Percentiles rank a stretch among this genome's conserved stretches.
Conservation (phyloP, 2,113 vertebrate genomes). For the Protobothrops flavoviridis region DNA sequence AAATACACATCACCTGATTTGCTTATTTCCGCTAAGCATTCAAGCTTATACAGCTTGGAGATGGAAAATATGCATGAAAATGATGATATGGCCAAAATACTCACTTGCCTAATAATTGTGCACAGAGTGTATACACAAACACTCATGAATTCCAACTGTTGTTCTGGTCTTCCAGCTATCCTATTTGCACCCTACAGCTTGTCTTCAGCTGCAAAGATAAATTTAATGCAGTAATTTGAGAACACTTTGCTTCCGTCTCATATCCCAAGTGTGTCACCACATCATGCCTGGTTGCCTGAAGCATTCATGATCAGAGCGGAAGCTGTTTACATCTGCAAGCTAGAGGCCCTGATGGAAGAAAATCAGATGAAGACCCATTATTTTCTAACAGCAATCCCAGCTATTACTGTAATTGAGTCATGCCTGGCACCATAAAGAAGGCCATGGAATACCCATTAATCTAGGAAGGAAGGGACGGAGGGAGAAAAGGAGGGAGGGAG, state of each 20-base stretch:
- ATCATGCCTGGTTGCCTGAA: background rate
- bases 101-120: too few species aligned
- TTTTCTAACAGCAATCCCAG: background rate
- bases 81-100: too few species aligned
- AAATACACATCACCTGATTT: too few species aligned
- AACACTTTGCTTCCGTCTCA: background rate
- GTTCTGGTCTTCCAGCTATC: background rate
- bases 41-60: too few species aligned
- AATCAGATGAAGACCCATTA: background rate
- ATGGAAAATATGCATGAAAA: too few species aligned
- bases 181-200: background rate
- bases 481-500: background rate
- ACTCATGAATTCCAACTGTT: background rate
- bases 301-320: background rate
- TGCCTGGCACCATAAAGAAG: background rate
- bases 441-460: background rate
- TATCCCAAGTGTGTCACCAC: background rate
- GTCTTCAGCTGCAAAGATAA: background rate
- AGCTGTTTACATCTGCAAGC: constrained; percentile 5
- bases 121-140: background rate
- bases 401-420: background rate
- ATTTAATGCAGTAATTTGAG: background rate
- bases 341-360: background rate
- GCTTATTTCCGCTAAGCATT: too few species aligned
- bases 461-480: background rate